Base-by-base conservation (phyloP, 2,797 vertebrate genomes). In the Syngnathus rostellatus region DNA sequence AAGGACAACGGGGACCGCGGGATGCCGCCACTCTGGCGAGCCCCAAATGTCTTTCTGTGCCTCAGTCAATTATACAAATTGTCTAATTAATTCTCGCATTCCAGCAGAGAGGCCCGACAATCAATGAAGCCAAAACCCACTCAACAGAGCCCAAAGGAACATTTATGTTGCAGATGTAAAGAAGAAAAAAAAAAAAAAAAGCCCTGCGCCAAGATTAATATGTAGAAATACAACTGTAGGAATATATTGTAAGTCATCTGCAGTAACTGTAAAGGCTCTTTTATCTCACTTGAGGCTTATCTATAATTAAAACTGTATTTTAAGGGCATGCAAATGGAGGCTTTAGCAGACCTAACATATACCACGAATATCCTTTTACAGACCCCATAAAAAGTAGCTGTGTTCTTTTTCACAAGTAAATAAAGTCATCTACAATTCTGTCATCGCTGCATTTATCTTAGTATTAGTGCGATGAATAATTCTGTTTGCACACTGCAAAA, bases 1-100 rank as follows among this genome's bases (percentile, higher is more conserved):
- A 93, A 93, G 92, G 92, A 92, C 91, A 88, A 86, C 70, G 75
- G 72, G 75, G 86, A 77, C 86, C 69, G 73, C 77, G 72, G 89
- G 86, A 87, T 80, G 81, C 81, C 70, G 73, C 81, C 79, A 74
- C 82, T 79, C 79, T 66, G 75, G 68, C 50, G 64, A 80, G 80
- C 70, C 73, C 72, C 12, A 51, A 40, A 51, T 68, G 77, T 81
- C 85, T 80, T 75, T 69, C 77, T 83, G 82, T 77, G 81, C 76
- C 81, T 64, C 70, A 83, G 81, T 87, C 85, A 83, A 84, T 88
- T 87, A 88, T 76, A 89, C 86, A 88, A 86, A 89, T 87, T 67
- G 85, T 88, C 82, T 87, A 86, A 90, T 91, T 89, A 87, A 91
- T 91, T 88, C 79, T 75, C 73, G 77, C 83, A 86, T 83, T 86